Conservation (phyloP, 2,113 vertebrate genomes). For the Aphelocoma coerulescens region DNA sequence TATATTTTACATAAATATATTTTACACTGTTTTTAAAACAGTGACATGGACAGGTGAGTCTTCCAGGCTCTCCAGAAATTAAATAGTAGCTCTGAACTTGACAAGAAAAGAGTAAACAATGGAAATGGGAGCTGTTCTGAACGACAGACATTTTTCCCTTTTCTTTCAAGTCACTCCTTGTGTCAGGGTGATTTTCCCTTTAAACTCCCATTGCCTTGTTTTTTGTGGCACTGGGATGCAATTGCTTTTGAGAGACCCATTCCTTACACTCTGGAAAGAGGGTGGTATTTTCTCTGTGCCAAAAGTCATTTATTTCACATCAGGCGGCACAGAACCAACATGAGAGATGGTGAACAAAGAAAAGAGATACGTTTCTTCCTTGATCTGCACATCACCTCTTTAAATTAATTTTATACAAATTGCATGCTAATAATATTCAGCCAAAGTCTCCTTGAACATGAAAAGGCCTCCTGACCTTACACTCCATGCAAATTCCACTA, state of each 20-base stretch:
- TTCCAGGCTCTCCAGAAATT: neutral
- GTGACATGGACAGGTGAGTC: neutral
- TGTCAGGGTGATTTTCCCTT: neutral
- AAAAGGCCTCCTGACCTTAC: constrained; percentile 16
- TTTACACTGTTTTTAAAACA: neutral
- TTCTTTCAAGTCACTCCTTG: neutral
- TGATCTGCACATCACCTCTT: neutral
- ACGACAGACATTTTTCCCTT: neutral
- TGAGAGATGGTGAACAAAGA: neutral
- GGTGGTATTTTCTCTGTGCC: neutral
- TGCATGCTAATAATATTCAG: neutral
- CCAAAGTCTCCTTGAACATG: constrained; percentile 3
- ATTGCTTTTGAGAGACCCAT: neutral
- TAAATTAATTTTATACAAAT: constrained; percentile 9
- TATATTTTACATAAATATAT: neutral
- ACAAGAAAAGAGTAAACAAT: neutral
- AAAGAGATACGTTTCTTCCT: neutral
- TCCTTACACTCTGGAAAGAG: neutral
- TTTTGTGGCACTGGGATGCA: neutral
- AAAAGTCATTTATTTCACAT: neutral
- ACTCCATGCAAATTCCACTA: neutral
- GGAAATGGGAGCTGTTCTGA: neutral
- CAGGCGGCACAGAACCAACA: neutral
- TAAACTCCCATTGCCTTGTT: neutral
- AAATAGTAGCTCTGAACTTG: neutral